Base-by-base conservation (phyloP, 35 echinoderm and acorn worm species). In the Diadema setosum region DNA sequence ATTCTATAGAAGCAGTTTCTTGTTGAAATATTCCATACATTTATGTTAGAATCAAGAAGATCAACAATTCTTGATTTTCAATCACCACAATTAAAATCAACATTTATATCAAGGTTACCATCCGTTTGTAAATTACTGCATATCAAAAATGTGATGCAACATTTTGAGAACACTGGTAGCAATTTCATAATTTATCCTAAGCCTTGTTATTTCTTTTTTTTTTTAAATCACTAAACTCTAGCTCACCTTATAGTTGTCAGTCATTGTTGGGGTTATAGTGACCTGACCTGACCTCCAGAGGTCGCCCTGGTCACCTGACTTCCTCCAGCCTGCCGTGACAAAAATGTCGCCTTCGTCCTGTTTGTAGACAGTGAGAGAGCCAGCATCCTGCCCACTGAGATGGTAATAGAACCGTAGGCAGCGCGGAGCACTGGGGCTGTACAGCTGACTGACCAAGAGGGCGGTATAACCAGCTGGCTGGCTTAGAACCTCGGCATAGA, bases 351-450 rank as follows among this genome's bases (percentile, higher is more conserved):
- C 96, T 20, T 88, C 81, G 63, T 94, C 89, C 46, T 90, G 78
- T 49, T 88, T 90, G 64, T 98, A 94, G 16, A 98, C 96, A 20
- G 78, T 78, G 30, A 98, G 81, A 4, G 78, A 81, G 3, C 96
- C 91, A 2, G 87, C 81, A 43, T 94, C 49, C 14, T 81, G 73
- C 5, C 96, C 96, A 37, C 52, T 83, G 80, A 98, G 82, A 82
- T 94, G 89, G 73, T 91, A 98, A 64, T 84, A 98, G 92, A 98
- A 98, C 11, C 32, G 81, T 3, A 98, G 88, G 61, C 96, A 98
- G 18, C 70, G 80, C 3, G 90, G 88, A 12, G 33, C 70, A 1
- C 33, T 40, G 37, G 36, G 70, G 24, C 33, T 36, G 70, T 76
- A 76, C 37, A 40, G 25, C n/a, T 41, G 27, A 40, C 70, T 76